These are phyloP conservation scores for Labeo catla DNA, from an alignment of 2,113 vertebrate genomes.

Conservation along the genomic window DNA sequence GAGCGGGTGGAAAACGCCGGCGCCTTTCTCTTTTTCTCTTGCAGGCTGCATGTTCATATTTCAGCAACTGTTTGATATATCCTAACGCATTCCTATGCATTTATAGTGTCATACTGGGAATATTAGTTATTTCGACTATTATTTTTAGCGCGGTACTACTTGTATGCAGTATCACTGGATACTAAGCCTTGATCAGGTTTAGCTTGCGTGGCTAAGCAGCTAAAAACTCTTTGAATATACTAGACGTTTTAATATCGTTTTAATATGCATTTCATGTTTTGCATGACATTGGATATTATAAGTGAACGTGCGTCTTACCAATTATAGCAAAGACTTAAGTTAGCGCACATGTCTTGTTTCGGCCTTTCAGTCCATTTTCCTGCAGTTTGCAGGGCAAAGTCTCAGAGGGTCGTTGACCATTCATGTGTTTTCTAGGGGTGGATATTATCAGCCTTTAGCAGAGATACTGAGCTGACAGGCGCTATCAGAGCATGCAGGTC, in stretches of 20 bases:
- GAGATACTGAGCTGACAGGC: slow-evolving; percentile 8
- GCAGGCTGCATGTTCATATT: not conserved
- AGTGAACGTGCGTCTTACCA: not conserved
- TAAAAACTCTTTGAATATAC: not conserved
- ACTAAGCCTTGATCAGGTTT: not conserved
- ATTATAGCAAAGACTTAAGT: not conserved
- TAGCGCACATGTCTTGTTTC: not conserved
- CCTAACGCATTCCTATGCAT: not conserved
- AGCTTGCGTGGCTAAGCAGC: slow-evolving; percentile 12
- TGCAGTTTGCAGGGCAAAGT: not conserved
- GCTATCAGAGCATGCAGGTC: not conserved
- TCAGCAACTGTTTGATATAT: not conserved
- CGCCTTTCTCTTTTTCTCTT: too few species aligned
- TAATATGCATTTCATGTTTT: not conserved
- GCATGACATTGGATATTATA: not conserved
- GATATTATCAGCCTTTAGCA: not conserved
- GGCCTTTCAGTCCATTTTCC: not conserved
- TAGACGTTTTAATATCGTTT: not conserved
- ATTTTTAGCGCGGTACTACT: not conserved
- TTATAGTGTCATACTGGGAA: not conserved
- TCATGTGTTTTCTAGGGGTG: not conserved
- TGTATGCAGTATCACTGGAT: not conserved
- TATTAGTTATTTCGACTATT: not conserved
- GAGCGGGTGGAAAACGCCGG: slow-evolving; percentile 3
- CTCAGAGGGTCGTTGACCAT: slow-evolving; percentile 11